Base-by-base conservation (phyloP, 2,888 invertebrate genomes). In the Marronus borbonicus region DNA sequence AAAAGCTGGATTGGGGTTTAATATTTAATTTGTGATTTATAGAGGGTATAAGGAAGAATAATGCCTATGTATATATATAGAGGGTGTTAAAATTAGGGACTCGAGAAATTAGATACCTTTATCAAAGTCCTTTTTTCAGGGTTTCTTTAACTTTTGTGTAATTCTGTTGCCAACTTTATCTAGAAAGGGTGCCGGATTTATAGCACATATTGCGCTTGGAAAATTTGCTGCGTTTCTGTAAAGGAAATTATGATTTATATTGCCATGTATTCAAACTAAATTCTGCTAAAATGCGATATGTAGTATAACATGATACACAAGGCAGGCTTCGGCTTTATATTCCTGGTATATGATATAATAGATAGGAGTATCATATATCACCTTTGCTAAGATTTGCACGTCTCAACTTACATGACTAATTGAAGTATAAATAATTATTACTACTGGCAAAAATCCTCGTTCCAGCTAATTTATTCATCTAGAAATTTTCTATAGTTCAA, bases 11-110 rank as follows among this genome's bases (percentile, higher is more conserved):
- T 70, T 70, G 55, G 70, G 52, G 39, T 70, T 70, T 70, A 70
- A 70, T 70, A 70, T 70, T 70, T 70, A 70, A 70, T 70, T 70
- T 36, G 58, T 70, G 70, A 70, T 70, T 70, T 70, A 70, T 70
- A 58, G 70, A 28, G 58, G 70, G 31, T 70, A 24, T 55, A 70
- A 70, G 58, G 70, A 36, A 70, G 70, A 70, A 70, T 70, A 70
- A 70, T 70, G 70, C 52, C 39, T 28, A 52, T 28, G 24, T 69
- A 69, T 58, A 70, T 70, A 70, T 58, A 17, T 66, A 66, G 39
- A 44, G 31, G 58, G 55, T 55, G 70, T 70, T 70, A 70, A 70
- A 70, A 70, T 70, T 70, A 70, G 55, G 55, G 70, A 17, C n/a
- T n/a, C 39, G 31, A 50, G 52, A 70, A 70, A 70, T 70, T 70